Percentiles rank a stretch among this genome's conserved stretches.
Evolutionary conservation across 2,113 vertebrate species (phyloP).

Genomic region (Otus sunia): DNA sequence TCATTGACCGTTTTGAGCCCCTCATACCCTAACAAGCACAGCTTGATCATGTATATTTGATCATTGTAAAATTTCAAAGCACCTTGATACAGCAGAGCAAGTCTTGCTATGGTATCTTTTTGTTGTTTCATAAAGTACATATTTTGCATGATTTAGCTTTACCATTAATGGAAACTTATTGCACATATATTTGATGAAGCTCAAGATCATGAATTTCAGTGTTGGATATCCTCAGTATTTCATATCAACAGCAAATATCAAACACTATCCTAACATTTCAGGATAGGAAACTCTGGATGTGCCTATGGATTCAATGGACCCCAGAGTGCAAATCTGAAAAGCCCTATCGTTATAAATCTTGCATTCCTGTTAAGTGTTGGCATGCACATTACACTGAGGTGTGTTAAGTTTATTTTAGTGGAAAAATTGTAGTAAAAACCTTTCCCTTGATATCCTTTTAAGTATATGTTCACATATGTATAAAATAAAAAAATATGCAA

Average conservation of each 20-base stretch:
- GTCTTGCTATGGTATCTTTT: slow-evolving; percentile 56
- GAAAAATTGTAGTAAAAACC: slow-evolving; percentile 40
- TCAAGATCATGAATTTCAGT: slow-evolving; percentile 53
- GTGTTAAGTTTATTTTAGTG: slow-evolving; percentile 69
- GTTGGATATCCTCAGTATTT: slow-evolving; percentile 41
- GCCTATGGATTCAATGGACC: slow-evolving; percentile 75
- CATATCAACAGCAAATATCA: slow-evolving; percentile 66
- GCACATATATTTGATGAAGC: slow-evolving; percentile 62
- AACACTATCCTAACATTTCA: slow-evolving; percentile 62
- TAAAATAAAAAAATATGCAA: slow-evolving; percentile 19
- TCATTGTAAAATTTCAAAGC: slow-evolving; percentile 78
- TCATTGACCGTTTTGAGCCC: slow-evolving; percentile 71
- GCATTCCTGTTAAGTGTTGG: slow-evolving; percentile 77
- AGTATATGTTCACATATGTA: background rate
- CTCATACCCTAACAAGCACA: slow-evolving; percentile 74
- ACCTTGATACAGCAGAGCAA: slow-evolving; percentile 61
- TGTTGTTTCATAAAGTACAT: slow-evolving; percentile 54
- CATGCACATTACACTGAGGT: slow-evolving; percentile 71
- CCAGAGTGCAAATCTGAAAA: slow-evolving; percentile 74
- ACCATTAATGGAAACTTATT: slow-evolving; percentile 53
- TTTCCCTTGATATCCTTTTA: slow-evolving; percentile 22
- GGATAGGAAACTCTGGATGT: slow-evolving; percentile 68
- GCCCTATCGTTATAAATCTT: slow-evolving; percentile 76
- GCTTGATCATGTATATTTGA: slow-evolving; percentile 82
- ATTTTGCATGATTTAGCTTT: slow-evolving; percentile 20